These are phyloP conservation scores for Orestias chungarensis DNA, from an alignment of 2,797 vertebrate genomes.

Conservation along the genomic window DNA sequence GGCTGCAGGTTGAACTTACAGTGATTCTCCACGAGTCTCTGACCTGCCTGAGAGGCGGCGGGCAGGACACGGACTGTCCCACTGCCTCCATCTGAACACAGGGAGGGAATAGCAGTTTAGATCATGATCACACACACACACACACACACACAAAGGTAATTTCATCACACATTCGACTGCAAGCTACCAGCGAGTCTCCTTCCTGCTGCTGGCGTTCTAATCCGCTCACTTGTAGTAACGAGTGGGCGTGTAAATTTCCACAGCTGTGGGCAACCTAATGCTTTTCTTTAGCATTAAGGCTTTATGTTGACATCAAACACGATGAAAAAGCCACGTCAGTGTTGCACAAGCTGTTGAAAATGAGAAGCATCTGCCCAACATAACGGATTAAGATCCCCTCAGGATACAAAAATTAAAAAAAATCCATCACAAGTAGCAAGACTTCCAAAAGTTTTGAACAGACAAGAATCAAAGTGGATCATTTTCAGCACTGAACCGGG, in stretches of 20 bases:
- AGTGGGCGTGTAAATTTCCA: not conserved
- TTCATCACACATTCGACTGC: conserved; percentile 4
- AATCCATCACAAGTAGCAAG: conserved; percentile 16
- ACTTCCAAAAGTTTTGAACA: conserved; percentile 1
- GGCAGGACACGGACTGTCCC: conserved; percentile 76
- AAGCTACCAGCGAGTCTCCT: not conserved
- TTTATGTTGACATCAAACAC: conserved; percentile 19
- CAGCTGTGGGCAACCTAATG: not conserved
- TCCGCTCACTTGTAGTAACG: too few relatives aligned
- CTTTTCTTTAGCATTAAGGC: not conserved
- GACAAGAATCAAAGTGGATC: conserved; percentile 3
- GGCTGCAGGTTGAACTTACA: conserved; percentile 74
- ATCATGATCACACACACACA: conserved; percentile 39
- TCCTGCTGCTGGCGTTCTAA: not conserved
- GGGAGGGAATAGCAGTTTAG: conserved; percentile 78
- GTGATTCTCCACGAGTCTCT: conserved; percentile 76
- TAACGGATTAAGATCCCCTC: conserved; percentile 26
- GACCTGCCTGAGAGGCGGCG: conserved; percentile 77
- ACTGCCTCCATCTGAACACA: conserved; percentile 80
- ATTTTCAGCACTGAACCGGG: conserved; percentile 25
- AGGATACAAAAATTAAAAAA: conserved; percentile 21
- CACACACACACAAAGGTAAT: conserved; percentile 11
- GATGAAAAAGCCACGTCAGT: conserved; percentile 25
- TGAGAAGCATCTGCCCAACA: conserved; percentile 36
- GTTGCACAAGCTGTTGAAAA: conserved; percentile 29